Evolutionary conservation across 2,113 vertebrate genomes (phyloP), one percentile per base, ranked within the genome.

Genomic region (Sclerurus mexicanus): DNA sequence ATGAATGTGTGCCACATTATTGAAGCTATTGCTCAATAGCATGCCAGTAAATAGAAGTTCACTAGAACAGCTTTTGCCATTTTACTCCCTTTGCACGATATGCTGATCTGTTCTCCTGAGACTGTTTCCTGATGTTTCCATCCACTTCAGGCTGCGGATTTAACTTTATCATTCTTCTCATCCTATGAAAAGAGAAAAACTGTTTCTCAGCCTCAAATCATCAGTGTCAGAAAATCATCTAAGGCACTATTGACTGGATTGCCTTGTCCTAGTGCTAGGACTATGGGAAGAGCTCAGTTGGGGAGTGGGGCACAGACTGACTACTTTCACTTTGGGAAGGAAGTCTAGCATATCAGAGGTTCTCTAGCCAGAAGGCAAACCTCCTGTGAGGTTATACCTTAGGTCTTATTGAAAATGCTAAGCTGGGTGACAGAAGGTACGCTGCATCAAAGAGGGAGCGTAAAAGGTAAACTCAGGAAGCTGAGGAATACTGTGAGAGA

Each of bases 1-100:
- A 40, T 72, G 52, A 75, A 73, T 58, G 46, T 14, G 30, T 23
- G n/a, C 25, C 8, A 14, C 19, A 15, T 81, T 81, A 64, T 77
- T 76, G 68, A 56, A 86, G 52, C 33, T 81, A 71, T 96, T 96
- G 92, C 95, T 94, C 93, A 96, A 94, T 37, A 86, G 52, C 88
- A 4, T 93, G 64, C 79, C 83, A 86, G 93, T 92, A 97, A 97
- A 87, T 46, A 88, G 58, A 79, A 53, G 19, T 91, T 91, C 88
- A 77, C 71, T 64, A 67, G 68, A 88, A 90, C 37, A 84, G 62
- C 56, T 84, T 78, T 88, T 92, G 40, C 49, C 20, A 14, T 37
- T 83, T 77, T 62, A 27, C 15, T 64, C 50, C 18, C 53, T 96
- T 88, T 17, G 56, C 85, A 90, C 1, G 64, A 76, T 49, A 88